These are phyloP conservation scores for Epinephelus fuscoguttatus DNA, from an alignment of 2,113 vertebrate genomes.

Conservation along the genomic window DNA sequence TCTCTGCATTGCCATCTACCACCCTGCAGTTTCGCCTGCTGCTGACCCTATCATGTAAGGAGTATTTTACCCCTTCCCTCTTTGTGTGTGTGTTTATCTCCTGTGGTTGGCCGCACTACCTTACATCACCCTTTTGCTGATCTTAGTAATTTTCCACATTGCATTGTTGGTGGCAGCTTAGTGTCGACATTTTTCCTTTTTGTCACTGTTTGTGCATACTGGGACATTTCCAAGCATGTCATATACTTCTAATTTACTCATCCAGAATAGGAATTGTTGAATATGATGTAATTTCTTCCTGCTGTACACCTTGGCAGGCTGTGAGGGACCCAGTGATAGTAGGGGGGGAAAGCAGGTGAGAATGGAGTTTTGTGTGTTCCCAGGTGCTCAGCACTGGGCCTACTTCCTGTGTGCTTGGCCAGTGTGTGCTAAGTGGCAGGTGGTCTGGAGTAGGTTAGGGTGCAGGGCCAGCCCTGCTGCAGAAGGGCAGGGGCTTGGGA, in stretches of 20 bases:
- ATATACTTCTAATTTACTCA: constrained; percentile 44
- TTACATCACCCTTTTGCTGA: constrained; percentile 67
- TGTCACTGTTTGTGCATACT: constrained; percentile 65
- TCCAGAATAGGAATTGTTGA: constrained; percentile 54
- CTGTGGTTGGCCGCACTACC: constrained; percentile 35
- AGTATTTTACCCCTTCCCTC: constrained; percentile 54
- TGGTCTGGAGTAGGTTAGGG: constrained; percentile 57
- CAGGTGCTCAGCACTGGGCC: constrained; percentile 32
- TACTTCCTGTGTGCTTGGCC: constrained; percentile 58
- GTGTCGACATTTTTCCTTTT: constrained; percentile 64
- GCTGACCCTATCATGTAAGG: constrained; percentile 65
- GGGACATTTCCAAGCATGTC: constrained; percentile 51
- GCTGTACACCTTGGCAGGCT: constrained; percentile 23
- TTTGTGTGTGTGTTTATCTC: constrained; percentile 65
- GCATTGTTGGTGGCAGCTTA: constrained; percentile 61
- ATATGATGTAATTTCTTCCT: constrained; percentile 56
- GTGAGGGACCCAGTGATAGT: not conserved
- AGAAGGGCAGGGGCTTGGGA: constrained; percentile 46
- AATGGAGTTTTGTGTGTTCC: constrained; percentile 37
- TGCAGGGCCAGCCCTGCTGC: constrained; percentile 53
- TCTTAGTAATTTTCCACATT: constrained; percentile 59
- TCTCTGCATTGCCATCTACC: constrained; percentile 50
- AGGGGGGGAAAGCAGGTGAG: constrained; percentile 3
- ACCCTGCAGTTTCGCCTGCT: constrained; percentile 66
- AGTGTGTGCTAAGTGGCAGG: constrained; percentile 45